These are phyloP conservation scores for Hippocampus comes DNA, from an alignment of 2,113 vertebrate species.

Conservation along the genomic window DNA sequence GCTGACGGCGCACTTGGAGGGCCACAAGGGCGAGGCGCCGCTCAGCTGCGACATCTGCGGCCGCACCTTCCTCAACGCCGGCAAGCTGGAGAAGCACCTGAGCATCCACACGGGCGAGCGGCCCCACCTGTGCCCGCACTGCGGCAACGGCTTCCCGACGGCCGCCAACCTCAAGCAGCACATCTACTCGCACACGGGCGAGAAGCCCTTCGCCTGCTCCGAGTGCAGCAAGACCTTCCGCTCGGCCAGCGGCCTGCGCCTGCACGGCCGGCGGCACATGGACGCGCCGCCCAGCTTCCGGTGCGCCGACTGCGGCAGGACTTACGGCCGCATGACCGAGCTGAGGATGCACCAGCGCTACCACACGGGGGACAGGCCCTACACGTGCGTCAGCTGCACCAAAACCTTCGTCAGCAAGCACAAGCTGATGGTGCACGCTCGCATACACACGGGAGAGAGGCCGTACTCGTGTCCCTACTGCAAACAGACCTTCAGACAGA, in stretches of 20 bases:
- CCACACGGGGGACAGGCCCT: slow-evolving; percentile 66
- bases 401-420: slow-evolving; percentile 65
- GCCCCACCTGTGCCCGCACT: slow-evolving; percentile 63
- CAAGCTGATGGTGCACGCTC: slow-evolving; percentile 66
- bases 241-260: slow-evolving; percentile 56
- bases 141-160: slow-evolving; percentile 60
- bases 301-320: slow-evolving; percentile 60
- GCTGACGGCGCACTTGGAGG: slow-evolving; percentile 58
- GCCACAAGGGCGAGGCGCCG: slow-evolving; percentile 55
- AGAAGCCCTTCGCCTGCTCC: slow-evolving; percentile 56
- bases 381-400: slow-evolving; percentile 58
- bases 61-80: slow-evolving; percentile 59
- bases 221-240: slow-evolving; percentile 62
- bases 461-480: slow-evolving; percentile 63
- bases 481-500: slow-evolving; percentile 63
- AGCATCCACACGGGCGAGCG: slow-evolving; percentile 61
- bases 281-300: slow-evolving; percentile 54
- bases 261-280: slow-evolving; percentile 61
- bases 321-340: slow-evolving; percentile 63
- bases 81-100: slow-evolving; percentile 61
- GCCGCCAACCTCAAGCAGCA: slow-evolving; percentile 63
- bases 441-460: slow-evolving; percentile 63
- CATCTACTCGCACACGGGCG: slow-evolving; percentile 55
- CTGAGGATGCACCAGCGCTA: slow-evolving; percentile 70
- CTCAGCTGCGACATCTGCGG: slow-evolving; percentile 57